Evolutionary conservation across 2,888 invertebrate species (phyloP), one percentile per base, ranked within the genome.

Genomic region (Sinelater perroti): DNA sequence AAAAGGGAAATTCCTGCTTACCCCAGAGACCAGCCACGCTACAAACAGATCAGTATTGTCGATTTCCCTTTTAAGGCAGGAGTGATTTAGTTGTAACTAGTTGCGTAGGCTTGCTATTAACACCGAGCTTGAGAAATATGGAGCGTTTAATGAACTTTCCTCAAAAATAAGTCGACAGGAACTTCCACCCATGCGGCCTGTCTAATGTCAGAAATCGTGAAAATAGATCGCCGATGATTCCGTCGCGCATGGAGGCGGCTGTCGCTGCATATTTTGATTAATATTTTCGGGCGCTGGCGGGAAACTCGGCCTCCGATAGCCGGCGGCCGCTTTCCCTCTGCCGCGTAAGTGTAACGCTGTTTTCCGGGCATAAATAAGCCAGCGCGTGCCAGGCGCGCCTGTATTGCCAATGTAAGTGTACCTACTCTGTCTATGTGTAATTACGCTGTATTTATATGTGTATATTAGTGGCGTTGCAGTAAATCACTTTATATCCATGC

Each of bases 371-470:
- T n/a, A n/a, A n/a, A n/a, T n/a, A n/a, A n/a, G n/a, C n/a, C n/a
- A n/a, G n/a, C n/a, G n/a, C n/a, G n/a, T n/a, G n/a, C n/a, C n/a
- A n/a, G n/a, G n/a, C n/a, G n/a, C n/a, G n/a, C n/a, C n/a, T n/a
- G n/a, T n/a, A n/a, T 40, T 40, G 40, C 40, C 40, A 40, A 24
- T 24, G 24, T 40, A 10, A 6, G 14, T 40, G 38, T 38, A 38
- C 20, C 38, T 35, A 35, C 30, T 11, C 11, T 30, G 11, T 4
- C n/a, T n/a, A n/a, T n/a, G n/a, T 30, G n/a, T 30, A 30, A 30
- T n/a, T 30, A 35, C 13, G n/a, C n/a, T n/a, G n/a, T n/a, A n/a
- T n/a, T n/a, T n/a, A n/a, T n/a, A n/a, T 3, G 2, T 35, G 10
- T 7, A 35, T 35, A 16, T 10, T 3, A 6, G 38, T 38, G 24